Base-by-base conservation (phyloP, 2,113 vertebrate species). In the Willisornis vidua region DNA sequence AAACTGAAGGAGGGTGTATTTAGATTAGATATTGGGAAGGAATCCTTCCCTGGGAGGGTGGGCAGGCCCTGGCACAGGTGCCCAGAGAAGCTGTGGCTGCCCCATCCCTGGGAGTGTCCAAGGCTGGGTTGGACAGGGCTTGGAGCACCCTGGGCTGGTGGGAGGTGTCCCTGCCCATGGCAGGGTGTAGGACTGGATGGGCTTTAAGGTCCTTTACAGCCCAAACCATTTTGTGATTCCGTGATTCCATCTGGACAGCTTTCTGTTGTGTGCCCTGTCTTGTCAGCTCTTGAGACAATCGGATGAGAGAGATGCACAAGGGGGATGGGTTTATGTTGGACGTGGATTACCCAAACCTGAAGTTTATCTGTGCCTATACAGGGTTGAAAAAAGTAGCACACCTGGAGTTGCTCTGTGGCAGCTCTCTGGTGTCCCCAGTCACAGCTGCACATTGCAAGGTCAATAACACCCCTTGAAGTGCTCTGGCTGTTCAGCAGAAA, bases 71-170 rank as follows among this genome's bases (percentile, higher is more conserved):
- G 59, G 45, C 59, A 73, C 52, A 29, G 33, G 0, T 54, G 39
- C 39, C 19, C 61, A 67, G 46, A 67, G 52, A 1, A 67, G 39
- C 71, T 83, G 48, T n/a, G 54, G 48, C 62, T 89, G 28, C 41
- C 5, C 17, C 55, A 55, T 55, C 55, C 71, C 41, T 62, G 24
- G 29, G 0, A 41, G 20, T 48, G 48, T 3, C 11, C 48, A 39
- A 41, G n/a, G 14, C 55, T 62, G 55, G 41, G 48, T 0, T 76
- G 48, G n/a, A 14, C 0, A 0, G 62, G 62, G 12, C 52, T 67
- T 45, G 70, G 55, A 76, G 41, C 46, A 41, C 0, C 9, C 29
- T 63, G 31, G 12, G 7, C 0, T 0, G 6, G 72, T 33, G 35
- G 41, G 23, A 76, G 14, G 9, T 76, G 41, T 33, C 63, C 29